Base-by-base conservation (phyloP, 2,797 vertebrate species). In the Varecia variegata region DNA sequence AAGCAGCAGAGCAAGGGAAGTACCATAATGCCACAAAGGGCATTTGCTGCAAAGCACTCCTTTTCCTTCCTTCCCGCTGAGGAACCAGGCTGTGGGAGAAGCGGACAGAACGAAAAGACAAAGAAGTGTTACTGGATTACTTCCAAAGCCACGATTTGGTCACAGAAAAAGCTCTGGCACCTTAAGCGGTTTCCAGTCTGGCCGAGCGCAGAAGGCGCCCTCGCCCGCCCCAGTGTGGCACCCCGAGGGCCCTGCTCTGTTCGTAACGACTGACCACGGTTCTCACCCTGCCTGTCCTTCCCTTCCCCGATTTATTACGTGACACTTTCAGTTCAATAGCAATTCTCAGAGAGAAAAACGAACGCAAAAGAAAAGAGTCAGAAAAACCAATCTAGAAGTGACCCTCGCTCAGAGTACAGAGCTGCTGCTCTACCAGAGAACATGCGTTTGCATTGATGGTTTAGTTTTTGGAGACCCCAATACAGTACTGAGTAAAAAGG, bases 1-100 rank as follows among this genome's bases (percentile, higher is more conserved):
- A 97, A 97, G 93, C 83, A 98, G 96, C 92, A 95, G 81, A 97
- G 92, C 94, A 96, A 81, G 95, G 92, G 91, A 96, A 98, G 96
- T 99, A 99, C 99, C 99, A 99, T 98, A 99, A 98, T 95, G 98
- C 99, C 97, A 99, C 98, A 98, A 99, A 99, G 97, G 47, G 94
- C 98, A 99, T 96, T 97, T 99, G 98, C 97, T 99, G 98, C 98
- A 99, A 99, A 99, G 99, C 98, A 98, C 98, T 99, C 98, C 95
- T 98, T 98, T 98, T 98, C 98, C 99, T 99, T 99, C 98, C 98
- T 98, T 99, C 98, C 97, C 98, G 98, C 98, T 98, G 98, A 98
- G 98, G 97, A 97, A 98, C 97, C 97, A 98, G 98, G 98, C 99
- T 99, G 97, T 93, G 93, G 94, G 96, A 87, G 97, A 96, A 97